A percentile compares a stretch with the other conserved stretches of the same genome.
These are phyloP conservation scores for Enteromius viviparus DNA, from an alignment of 2,797 vertebrate species.

Conservation along the genomic window DNA sequence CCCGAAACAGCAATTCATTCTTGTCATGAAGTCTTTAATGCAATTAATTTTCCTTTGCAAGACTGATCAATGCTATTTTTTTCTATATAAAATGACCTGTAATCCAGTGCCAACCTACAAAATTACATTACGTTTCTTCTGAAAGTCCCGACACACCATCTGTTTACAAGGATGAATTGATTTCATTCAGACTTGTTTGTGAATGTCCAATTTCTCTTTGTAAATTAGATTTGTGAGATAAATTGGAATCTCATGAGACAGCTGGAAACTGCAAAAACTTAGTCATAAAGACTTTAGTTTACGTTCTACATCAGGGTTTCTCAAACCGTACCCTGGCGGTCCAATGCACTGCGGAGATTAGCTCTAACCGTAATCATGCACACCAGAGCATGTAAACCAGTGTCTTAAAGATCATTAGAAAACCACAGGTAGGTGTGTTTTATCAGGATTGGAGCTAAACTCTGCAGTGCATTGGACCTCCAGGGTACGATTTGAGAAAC, in stretches of 20 bases:
- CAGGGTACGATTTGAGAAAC: too few species aligned
- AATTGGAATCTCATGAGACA: constrained; percentile 43
- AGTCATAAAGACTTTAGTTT: background rate
- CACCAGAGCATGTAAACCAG: too few species aligned
- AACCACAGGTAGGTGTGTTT: too few species aligned
- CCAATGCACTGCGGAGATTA: too few species aligned
- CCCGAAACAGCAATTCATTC: background rate
- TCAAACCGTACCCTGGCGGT: too few species aligned
- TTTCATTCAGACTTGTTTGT: constrained; percentile 42
- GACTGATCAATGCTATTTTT: background rate
- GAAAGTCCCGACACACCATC: constrained; percentile 1
- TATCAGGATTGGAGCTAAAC: too few species aligned
- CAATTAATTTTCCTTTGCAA: background rate
- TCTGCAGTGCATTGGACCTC: too few species aligned
- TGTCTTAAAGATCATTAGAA: too few species aligned
- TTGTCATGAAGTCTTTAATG: constrained; percentile 1
- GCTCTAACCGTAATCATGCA: too few species aligned
- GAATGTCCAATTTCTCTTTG: constrained; percentile 43
- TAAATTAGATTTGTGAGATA: constrained; percentile 54
- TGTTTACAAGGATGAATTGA: constrained; percentile 35
- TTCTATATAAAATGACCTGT: background rate
- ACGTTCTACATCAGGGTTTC: background rate
- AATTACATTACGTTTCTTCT: constrained; percentile 11
- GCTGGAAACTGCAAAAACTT: background rate
- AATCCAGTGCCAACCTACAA: constrained; percentile 11